phyloP scores from a whole-genome alignment of 2,113 vertebrate genomes.

The Alethe diademata region DNA sequence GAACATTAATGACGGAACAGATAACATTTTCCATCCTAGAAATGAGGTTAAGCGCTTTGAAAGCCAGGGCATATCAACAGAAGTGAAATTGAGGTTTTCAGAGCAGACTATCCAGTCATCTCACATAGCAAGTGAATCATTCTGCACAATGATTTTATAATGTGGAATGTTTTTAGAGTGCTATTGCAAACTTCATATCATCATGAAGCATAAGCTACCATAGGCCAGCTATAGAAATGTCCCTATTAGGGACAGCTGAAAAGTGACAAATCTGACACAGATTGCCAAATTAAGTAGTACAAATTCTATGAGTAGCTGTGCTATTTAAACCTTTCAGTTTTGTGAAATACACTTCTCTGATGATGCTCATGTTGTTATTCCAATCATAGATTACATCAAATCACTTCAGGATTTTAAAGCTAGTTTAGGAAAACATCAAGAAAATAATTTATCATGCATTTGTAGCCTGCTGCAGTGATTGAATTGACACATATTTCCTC shows the following conservation, averaged over 20 bases:
- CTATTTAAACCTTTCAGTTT: not conserved
- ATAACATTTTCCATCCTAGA: constrained; percentile 26
- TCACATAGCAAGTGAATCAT: constrained; percentile 36
- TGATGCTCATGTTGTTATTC: not conserved
- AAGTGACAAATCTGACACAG: not conserved
- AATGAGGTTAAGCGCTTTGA: constrained; percentile 44
- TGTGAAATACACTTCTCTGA: not conserved
- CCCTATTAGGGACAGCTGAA: not conserved
- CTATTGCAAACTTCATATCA: not conserved
- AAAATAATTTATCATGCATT: not conserved
- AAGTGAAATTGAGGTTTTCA: constrained; percentile 61
- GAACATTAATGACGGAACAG: constrained; percentile 11
- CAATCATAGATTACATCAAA: not conserved
- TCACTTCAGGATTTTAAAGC: not conserved
- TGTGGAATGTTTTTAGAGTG: not conserved
- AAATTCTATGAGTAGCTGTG: not conserved
- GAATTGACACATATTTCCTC: not conserved
- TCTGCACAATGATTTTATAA: not conserved
- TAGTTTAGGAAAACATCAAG: not conserved
- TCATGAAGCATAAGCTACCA: not conserved
- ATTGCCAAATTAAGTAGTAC: not conserved
- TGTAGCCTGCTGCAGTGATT: not conserved
- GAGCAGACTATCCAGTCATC: constrained; percentile 44
- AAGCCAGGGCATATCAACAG: constrained; percentile 50
- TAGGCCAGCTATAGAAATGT: not conserved